Evolutionary conservation across 2,888 invertebrate species (phyloP), one percentile per base, ranked within the genome.

Genomic region (Acanthosepion esculentum): DNA sequence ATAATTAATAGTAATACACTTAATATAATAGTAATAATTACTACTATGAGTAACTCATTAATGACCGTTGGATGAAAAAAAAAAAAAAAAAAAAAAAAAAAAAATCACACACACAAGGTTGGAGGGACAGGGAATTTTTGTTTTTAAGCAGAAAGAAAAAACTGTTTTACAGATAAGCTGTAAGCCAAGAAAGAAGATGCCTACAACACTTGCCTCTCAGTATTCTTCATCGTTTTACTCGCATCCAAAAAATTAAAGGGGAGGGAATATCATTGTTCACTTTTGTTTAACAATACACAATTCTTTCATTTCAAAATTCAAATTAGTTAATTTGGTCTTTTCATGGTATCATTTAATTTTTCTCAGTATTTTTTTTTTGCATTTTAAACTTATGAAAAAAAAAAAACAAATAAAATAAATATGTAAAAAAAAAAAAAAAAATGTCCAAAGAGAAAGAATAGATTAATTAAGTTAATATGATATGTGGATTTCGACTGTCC

Each of bases 401-500:
- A 78, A 78, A 10, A 26, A 41, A 41, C 41, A 41, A 41, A 41
- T 41, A 41, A 41, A 41, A 41, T 41, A 41, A 41, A 41, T 41
- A 41, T 18, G 2, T 26, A 29, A 29, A 26, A 29, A 7, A 64
- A 64, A 64, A 64, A 64, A 64, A 26, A 64, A 41, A 64, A 29
- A 64, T 0, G 23, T 64, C 29, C 1, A 12, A 12, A 78, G 1
- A 29, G 8, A 78, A 78, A 78, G 10, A n/a, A 8, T 10, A 18
- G n/a, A 78, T 12, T 12, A 78, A 78, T 41, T 33, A 94, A 53
- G 91, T 53, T 23, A 94, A 18, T n/a, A 33, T 91, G n/a, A 53
- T 91, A 26, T 26, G 91, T 50, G 92, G 92, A 78, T 48, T 94
- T 91, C 94, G 95, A 53, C 92, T 29, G 94, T 96, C 96, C 95